Evolutionary conservation across 2,888 invertebrate species (phyloP).

Genomic region (Cerastis rubricosa): DNA sequence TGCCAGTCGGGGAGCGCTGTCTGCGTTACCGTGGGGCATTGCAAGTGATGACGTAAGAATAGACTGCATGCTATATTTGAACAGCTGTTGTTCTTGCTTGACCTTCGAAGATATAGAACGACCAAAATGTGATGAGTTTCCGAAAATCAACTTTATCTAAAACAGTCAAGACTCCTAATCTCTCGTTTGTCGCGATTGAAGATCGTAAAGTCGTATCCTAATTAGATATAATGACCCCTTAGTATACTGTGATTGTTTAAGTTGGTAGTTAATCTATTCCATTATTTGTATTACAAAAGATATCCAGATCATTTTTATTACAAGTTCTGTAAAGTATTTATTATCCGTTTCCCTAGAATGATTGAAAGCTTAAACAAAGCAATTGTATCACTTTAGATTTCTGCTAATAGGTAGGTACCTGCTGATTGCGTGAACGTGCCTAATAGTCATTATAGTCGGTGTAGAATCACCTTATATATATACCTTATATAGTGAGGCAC

Average conservation of each 20-base stretch:
- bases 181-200: neutral
- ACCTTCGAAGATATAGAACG: too few species aligned
- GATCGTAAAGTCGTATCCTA: neutral
- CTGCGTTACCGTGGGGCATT: conserved; percentile 39
- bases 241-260: neutral
- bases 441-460: neutral
- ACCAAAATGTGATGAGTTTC: neutral
- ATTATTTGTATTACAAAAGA: neutral
- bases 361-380: conserved; percentile 16
- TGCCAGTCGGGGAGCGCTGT: conserved; percentile 26
- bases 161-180: neutral
- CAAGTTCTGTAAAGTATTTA: neutral
- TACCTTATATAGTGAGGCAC: too few species aligned
- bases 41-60: conserved; percentile 48
- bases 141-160: neutral
- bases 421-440: conserved; percentile 33
- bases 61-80: conserved; percentile 6
- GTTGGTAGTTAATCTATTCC: neutral
- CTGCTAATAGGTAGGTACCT: conserved; percentile 16
- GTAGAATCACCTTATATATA: conserved; percentile 12
- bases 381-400: conserved; percentile 22
- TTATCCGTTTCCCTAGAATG: conserved; percentile 10
- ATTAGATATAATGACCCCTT: neutral
- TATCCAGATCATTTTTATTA: neutral
- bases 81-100: neutral